Percentiles rank a stretch among this genome's conserved stretches.
Conservation (phyloP, 2,888 invertebrate species). For the Cenopis cana region DNA sequence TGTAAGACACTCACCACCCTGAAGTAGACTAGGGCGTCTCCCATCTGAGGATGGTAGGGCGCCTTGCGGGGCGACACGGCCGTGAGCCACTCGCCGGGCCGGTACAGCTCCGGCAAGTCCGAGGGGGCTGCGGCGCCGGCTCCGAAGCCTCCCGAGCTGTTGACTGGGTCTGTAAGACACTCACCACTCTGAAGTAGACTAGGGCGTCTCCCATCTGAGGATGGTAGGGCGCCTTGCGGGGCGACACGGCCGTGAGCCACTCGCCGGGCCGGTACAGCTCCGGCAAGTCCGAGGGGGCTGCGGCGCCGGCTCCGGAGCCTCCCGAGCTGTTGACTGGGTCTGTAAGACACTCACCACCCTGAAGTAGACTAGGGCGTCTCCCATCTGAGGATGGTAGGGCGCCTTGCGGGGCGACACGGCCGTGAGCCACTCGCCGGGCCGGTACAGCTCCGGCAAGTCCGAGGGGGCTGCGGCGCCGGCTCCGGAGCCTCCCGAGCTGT, state of each 20-base stretch:
- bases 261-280: conserved; percentile 94
- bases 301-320: conserved; percentile 6
- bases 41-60: conserved; percentile 98
- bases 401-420: no score
- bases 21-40: conserved; percentile 94
- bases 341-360: no score
- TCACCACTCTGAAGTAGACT: conserved; percentile 88
- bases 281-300: conserved; percentile 83
- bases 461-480: no score
- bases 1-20: conserved; percentile 68
- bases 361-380: no score
- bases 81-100: conserved; percentile 97
- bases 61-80: conserved; percentile 96
- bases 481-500: no score
- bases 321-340: conserved; percentile 25
- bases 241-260: conserved; percentile 96
- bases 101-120: conserved; percentile 90
- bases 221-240: conserved; percentile 97
- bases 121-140: conserved; percentile 26
- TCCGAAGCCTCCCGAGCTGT: conserved; percentile 16
- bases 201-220: conserved; percentile 97
- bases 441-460: no score
- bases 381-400: no score
- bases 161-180: no score
- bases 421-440: no score